Evolutionary conservation across 2,797 vertebrate species (phyloP).

Genomic region (Nyctalus aviator): DNA sequence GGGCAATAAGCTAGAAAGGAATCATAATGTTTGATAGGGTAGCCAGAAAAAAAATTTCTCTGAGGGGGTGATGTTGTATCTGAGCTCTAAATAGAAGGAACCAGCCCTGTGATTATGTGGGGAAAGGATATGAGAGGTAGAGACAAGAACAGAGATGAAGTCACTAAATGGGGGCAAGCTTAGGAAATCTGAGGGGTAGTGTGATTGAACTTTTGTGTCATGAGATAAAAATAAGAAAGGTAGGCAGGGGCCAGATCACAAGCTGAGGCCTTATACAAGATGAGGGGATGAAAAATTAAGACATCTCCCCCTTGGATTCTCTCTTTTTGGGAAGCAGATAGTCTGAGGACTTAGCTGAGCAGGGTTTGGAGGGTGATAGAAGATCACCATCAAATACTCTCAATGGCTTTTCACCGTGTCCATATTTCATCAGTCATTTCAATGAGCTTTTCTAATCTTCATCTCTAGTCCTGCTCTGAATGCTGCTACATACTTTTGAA

Average conservation of each 20-base stretch:
- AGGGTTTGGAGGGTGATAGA: background rate
- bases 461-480: background rate
- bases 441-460: background rate
- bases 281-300: background rate
- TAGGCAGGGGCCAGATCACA: background rate
- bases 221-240: background rate
- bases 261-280: background rate
- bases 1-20: background rate
- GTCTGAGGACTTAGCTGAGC: background rate
- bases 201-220: background rate
- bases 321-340: background rate
- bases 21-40: background rate
- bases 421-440: background rate
- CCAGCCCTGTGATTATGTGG: background rate
- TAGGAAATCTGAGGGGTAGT: background rate
- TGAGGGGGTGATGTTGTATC: background rate
- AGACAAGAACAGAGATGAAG: background rate
- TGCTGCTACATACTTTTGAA: background rate
- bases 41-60: background rate
- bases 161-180: background rate
- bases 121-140: background rate
- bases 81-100: slow-evolving; percentile 18
- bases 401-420: background rate
- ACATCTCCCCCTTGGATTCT: background rate
- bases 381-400: background rate